Base-by-base conservation (phyloP, 2,888 invertebrate genomes). In the Junonia oenone region DNA sequence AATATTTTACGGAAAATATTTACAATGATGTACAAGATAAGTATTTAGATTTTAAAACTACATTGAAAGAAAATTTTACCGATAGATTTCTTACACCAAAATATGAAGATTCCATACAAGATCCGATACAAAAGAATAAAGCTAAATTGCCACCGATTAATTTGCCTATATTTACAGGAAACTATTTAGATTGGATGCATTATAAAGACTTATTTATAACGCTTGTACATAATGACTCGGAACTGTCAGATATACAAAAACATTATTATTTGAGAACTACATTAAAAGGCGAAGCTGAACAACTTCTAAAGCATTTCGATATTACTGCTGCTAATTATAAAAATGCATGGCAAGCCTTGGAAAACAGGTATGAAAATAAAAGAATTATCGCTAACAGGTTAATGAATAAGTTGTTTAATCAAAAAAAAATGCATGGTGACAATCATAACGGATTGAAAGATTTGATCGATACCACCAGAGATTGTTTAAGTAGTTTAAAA, bases 401-500 rank as follows among this genome's bases (percentile, higher is more conserved):
- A 11, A 53, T 69, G 8, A 65, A 56, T 37, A 49, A 60, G 14
- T 66, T 68, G 4, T 48, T 68, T 5, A 55, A 26, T 47, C 65
- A 64, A 45, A 66, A 57, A 14, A 62, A 55, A n/a, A 31, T 62
- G 6, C 51, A 17, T n/a, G 14, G 31, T 14, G 59, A 56, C 55
- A 63, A 62, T 0, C 35, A 58, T 13, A 54, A 45, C n/a, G 56
- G 49, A 38, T 58, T 71, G 19, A 69, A 67, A 33, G 60, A 61
- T 11, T 37, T 71, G 6, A 19, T 71, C 19, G 68, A 68, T 57
- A 68, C 61, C 0, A 65, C 68, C 4, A 62, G 37, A 4, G 53
- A 69, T 53, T 69, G 67, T 50, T 51, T 66, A 6, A 51, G 48
- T 13, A 52, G 59, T 14, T 49, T 56, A n/a, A 56, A 43, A 48